Base-by-base conservation (phyloP, 2,888 invertebrate genomes). In the Pseudoips prasinana region DNA sequence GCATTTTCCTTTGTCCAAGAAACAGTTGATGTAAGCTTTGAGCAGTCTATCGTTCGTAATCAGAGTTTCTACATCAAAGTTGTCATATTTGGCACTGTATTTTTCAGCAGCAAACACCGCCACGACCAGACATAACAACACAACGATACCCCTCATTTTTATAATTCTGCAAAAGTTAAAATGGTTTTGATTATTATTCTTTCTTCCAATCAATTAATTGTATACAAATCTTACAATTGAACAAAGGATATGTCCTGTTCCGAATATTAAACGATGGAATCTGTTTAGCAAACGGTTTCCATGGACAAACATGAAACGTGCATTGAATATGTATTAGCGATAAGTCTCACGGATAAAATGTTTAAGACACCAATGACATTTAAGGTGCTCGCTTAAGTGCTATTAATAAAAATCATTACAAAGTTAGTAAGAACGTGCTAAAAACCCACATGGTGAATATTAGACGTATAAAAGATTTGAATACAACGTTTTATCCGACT, bases 1-100 rank as follows among this genome's bases (percentile, higher is more conserved):
- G 67, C 95, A 95, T 26, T 90, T 90, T 32, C 92, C 92, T 48
- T 88, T 87, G 3, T 91, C 92, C 55, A 94, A 78, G 65, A 95
- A 85, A 61, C 95, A 95, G 54, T 92, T 92, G 45, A 94, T 83
- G 62, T 95, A 94, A 33, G 92, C 92, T 50, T 91, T 92, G 4
- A 94, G 82, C 17, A 95, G 80, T 46, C 94, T 90, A 28, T 93
- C 92, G 67, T 92, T 95, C 8, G 68, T 62, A 28, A 94, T 83
- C 56, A 95, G 90, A 34, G 92, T 91, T 25, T 95, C 93, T 39
- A 94, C 77, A 60, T 95, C 92, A 41, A 95, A 89, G 70, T 93
- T 92, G 66, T 94, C 94, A 61, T 92, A 95, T 69, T 92, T 94
- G 7, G 90, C 83, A 39, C 91, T 92, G 69, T 94, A 94, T 30